phyloP scores from a whole-genome alignment of 2,113 vertebrate genomes.

The Crotalus tigris region DNA sequence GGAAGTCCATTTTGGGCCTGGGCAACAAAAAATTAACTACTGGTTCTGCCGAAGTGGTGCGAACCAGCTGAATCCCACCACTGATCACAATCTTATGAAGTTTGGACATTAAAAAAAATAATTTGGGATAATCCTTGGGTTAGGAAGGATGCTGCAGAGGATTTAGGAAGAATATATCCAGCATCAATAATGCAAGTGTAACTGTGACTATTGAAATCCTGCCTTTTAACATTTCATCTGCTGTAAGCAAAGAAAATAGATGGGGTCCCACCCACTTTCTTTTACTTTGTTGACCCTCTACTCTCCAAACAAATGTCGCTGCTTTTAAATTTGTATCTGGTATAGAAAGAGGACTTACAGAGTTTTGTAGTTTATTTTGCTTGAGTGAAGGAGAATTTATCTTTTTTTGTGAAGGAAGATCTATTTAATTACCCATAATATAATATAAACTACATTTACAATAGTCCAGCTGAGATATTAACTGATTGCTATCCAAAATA shows the following conservation, averaged over 20 bases:
- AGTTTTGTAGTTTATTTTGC: background rate
- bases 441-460: background rate
- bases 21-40: too few relatives aligned
- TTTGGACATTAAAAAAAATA: background rate
- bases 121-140: background rate
- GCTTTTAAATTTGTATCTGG: background rate
- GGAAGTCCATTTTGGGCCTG: too few relatives aligned
- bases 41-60: too few relatives aligned
- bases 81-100: background rate
- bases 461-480: background rate
- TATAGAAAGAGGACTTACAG: background rate
- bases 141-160: background rate
- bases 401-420: background rate
- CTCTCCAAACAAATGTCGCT: background rate
- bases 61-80: too few relatives aligned
- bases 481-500: background rate
- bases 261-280: background rate
- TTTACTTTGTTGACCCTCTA: background rate
- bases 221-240: background rate
- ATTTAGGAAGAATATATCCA: background rate
- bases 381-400: background rate
- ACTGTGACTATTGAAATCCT: background rate
- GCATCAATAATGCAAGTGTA: background rate
- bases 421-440: background rate
- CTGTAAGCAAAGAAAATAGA: background rate